phyloP scores from a whole-genome alignment of 2,113 vertebrate species.

The Pleuronectes platessa region DNA sequence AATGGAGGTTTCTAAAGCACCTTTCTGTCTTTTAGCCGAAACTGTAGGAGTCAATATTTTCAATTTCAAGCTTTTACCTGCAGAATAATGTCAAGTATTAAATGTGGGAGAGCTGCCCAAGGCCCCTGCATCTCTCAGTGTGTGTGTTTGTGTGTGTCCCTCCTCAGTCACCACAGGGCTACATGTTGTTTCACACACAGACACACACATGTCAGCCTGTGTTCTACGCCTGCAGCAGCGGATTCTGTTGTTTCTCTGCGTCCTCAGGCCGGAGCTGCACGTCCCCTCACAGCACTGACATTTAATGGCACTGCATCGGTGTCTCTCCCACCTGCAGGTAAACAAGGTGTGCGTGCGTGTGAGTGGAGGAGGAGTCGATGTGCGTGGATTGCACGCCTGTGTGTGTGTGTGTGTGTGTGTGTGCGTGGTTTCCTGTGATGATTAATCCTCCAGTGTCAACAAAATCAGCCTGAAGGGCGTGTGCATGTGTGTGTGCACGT shows the following conservation, averaged over 20 bases:
- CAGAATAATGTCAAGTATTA: too few relatives aligned
- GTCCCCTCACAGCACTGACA: background rate
- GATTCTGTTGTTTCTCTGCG: background rate
- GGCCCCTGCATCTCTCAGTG: too few relatives aligned
- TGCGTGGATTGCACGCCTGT: background rate
- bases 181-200: too few relatives aligned
- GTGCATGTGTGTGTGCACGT: background rate
- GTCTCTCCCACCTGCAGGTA: slow-evolving; percentile 26
- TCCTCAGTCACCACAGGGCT: too few relatives aligned
- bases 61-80: too few relatives aligned
- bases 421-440: slow-evolving; percentile 5
- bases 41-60: too few relatives aligned
- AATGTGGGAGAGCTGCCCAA: too few relatives aligned
- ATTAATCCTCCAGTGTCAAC: slow-evolving; percentile 39
- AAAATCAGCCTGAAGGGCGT: background rate
- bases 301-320: slow-evolving; percentile 24
- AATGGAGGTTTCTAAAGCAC: background rate
- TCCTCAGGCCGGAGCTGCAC: background rate
- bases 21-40: background rate
- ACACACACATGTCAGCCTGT: too few relatives aligned
- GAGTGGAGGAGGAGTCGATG: too few relatives aligned
- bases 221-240: too few relatives aligned
- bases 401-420: background rate
- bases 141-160: too few relatives aligned
- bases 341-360: slow-evolving; percentile 26